Conservation (phyloP, 2,888 invertebrate species). For the Caradrina kadenii region DNA sequence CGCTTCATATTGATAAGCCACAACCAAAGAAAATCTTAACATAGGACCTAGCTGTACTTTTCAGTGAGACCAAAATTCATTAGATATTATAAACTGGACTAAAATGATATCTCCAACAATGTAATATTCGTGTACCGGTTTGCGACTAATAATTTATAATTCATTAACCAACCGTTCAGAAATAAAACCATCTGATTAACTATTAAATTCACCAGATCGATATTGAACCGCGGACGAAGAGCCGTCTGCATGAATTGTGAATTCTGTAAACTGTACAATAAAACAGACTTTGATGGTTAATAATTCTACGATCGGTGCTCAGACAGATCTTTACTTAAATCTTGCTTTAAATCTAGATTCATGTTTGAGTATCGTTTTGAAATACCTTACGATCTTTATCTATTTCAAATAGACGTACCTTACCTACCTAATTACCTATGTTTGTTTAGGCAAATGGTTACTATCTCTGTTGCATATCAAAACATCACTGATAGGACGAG, state of each 20-base stretch:
- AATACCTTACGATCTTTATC: conserved; percentile 33
- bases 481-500: conserved; percentile 6
- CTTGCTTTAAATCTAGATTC: neutral
- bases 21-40: neutral
- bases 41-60: neutral
- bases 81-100: neutral
- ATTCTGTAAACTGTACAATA: conserved; percentile 24
- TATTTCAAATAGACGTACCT: too few relatives aligned
- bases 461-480: conserved; percentile 4
- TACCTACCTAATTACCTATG: neutral
- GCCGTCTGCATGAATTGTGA: conserved; percentile 33
- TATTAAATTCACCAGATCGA: conserved; percentile 40
- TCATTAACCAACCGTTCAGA: conserved; percentile 29
- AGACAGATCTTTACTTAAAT: neutral
- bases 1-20: neutral
- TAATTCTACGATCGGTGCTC: neutral
- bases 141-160: conserved; percentile 28
- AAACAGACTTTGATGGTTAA: neutral
- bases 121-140: conserved; percentile 10
- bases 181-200: conserved; percentile 33
- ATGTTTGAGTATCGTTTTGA: neutral
- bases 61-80: neutral
- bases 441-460: conserved; percentile 5
- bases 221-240: conserved; percentile 23
- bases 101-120: neutral